Evolutionary conservation across 2,888 invertebrate species (phyloP), one percentile per base, ranked within the genome.

Genomic region (Busseola fusca): DNA sequence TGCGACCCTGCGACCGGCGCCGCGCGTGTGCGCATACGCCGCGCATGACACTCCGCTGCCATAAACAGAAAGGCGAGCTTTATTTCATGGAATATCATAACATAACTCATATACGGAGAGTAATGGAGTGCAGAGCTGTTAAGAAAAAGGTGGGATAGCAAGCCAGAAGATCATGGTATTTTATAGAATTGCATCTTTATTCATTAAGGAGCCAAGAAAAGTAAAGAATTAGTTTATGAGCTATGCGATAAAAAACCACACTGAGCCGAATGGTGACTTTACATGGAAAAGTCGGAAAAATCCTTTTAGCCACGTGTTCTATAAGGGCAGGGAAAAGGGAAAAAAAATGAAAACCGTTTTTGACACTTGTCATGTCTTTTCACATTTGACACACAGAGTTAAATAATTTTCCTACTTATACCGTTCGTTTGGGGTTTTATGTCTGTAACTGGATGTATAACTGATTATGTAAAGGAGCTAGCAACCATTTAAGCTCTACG

Each of bases 1-100:
- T 83, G 88, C 82, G 86, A 87, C 86, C 84, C 80, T 52, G 66
- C 72, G 77, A 54, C 42, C 37, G 56, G 73, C 16, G 64, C 65
- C 71, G 76, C 74, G 74, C 60, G 73, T 67, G 78, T 65, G 59
- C 68, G 45, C 80, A 69, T 68, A 80, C 83, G 81, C 80, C 80
- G 76, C 70, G 71, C 80, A 80, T 69, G 69, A 37, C 81, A 78
- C 72, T 73, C 45, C 30, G 60, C 74, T 37, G 67, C 79, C 82
- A 62, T 78, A 78, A 67, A 64, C 62, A 58, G 69, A 42, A 10
- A 52, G 9, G n/a, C 59, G 25, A 63, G 59, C 68, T 56, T 72
- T 76, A 67, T 62, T 68, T 68, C 64, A 64, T 67, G 56, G 72
- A 69, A 81, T 64, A 42, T 66, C 54, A 63, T 78, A 73, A 64